phyloP scores from a whole-genome alignment of 2,888 invertebrate genomes.

The Cosmia trapezina region DNA sequence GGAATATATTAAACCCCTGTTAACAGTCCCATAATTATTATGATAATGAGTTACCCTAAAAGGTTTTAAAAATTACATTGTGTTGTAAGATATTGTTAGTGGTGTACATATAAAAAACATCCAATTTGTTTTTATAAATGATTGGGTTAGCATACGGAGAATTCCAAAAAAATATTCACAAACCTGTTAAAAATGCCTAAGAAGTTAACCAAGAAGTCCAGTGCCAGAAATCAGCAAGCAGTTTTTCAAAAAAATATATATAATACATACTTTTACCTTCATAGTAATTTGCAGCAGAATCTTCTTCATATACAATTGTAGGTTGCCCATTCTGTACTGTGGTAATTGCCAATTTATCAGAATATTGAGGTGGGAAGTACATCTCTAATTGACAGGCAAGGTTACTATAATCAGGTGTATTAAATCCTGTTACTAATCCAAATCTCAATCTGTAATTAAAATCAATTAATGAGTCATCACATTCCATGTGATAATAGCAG shows the following conservation, averaged over 20 bases:
- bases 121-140: neutral
- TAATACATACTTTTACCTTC: slow-evolving; percentile 66
- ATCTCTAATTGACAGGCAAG: slow-evolving; percentile 75
- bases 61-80: neutral
- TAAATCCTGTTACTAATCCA: slow-evolving; percentile 71
- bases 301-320: slow-evolving; percentile 56
- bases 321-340: slow-evolving; percentile 68
- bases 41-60: neutral
- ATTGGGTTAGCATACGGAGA: neutral
- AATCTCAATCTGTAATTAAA: slow-evolving; percentile 72
- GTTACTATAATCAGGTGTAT: slow-evolving; percentile 73
- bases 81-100: slow-evolving; percentile 1
- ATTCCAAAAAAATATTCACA: neutral
- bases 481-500: slow-evolving; percentile 13
- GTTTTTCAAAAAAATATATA: neutral
- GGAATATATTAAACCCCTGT: neutral
- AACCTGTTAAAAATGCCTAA: slow-evolving; percentile 23
- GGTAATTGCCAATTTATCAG: slow-evolving; percentile 63
- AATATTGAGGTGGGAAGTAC: slow-evolving; percentile 63
- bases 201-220: neutral
- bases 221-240: slow-evolving; percentile 12
- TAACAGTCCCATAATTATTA: neutral
- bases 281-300: slow-evolving; percentile 63
- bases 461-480: slow-evolving; percentile 14
- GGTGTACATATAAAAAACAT: neutral